Conservation (phyloP, 2,888 invertebrate species). For the Mactromeris polynyma region DNA sequence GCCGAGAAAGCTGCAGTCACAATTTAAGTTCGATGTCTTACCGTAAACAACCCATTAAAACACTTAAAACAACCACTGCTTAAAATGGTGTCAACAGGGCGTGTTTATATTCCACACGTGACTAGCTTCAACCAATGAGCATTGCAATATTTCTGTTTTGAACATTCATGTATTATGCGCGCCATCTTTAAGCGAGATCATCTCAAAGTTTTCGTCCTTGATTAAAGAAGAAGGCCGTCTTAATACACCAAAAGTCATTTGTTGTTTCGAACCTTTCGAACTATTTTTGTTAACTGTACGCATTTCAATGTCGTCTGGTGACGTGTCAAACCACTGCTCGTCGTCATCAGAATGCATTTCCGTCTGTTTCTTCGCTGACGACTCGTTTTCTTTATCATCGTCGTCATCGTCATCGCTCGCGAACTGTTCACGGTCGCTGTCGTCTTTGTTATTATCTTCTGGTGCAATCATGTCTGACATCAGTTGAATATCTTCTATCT, state of each 20-base stretch:
- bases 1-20: too few species aligned
- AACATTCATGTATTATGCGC: background rate
- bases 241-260: constrained; percentile 5
- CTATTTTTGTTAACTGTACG: background rate
- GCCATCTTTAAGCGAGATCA: constrained; percentile 53
- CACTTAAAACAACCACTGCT: too few species aligned
- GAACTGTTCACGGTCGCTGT: constrained; percentile 49
- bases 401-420: constrained; percentile 44
- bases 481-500: constrained; percentile 34
- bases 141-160: background rate
- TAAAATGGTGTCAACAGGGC: background rate
- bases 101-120: too few species aligned
- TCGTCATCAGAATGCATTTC: constrained; percentile 47
- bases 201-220: constrained; percentile 53
- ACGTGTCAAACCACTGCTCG: constrained; percentile 62
- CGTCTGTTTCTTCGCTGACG: background rate
- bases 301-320: constrained; percentile 54
- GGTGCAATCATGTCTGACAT: constrained; percentile 36
- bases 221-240: constrained; percentile 29
- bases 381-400: constrained; percentile 33
- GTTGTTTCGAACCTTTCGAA: background rate
- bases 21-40: too few species aligned
- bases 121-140: too few species aligned
- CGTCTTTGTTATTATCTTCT: constrained; percentile 37
- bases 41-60: too few species aligned